Percentiles rank a stretch among this genome's conserved stretches.
Evolutionary conservation across 2,113 vertebrate genomes (phyloP).

Genomic region (Tonatia bakeri): DNA sequence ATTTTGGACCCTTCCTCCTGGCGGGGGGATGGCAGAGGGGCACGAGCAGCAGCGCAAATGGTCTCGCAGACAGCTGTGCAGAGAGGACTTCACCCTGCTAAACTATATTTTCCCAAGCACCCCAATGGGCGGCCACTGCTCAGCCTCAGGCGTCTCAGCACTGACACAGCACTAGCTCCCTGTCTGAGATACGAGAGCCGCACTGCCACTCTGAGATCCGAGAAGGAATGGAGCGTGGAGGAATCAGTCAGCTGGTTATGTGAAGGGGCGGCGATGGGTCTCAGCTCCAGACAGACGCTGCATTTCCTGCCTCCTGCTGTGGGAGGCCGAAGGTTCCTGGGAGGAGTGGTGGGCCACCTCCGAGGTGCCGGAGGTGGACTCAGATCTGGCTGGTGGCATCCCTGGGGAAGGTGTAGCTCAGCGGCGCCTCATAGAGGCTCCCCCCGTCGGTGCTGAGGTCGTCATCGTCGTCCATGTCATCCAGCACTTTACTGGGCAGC

Average conservation of each 20-base stretch:
- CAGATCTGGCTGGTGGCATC: conserved; percentile 77
- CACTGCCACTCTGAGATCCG: neutral
- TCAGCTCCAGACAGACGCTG: neutral
- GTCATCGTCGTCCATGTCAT: conserved; percentile 83
- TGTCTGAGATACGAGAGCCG: neutral
- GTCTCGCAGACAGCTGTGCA: neutral
- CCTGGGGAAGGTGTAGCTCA: conserved; percentile 86
- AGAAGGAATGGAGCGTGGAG: neutral
- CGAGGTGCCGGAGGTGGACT: neutral
- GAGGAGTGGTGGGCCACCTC: neutral
- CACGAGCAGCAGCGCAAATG: neutral
- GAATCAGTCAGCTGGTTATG: conserved; percentile 39
- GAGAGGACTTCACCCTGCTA: neutral
- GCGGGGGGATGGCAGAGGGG: rapidly evolving
- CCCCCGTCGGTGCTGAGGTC: conserved; percentile 92
- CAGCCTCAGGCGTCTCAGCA: neutral
- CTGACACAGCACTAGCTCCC: neutral
- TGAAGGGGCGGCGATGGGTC: neutral
- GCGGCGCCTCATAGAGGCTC: conserved; percentile 88
- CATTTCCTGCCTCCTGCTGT: conserved; percentile 19
- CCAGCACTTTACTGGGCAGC: conserved; percentile 85
- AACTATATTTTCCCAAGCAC: neutral
- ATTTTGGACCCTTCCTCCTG: neutral
- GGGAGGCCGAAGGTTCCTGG: neutral
- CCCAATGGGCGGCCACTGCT: neutral